Evolutionary conservation across 1,140 invertebrate species (phyloP).

Genomic region (Dryas iulia): DNA sequence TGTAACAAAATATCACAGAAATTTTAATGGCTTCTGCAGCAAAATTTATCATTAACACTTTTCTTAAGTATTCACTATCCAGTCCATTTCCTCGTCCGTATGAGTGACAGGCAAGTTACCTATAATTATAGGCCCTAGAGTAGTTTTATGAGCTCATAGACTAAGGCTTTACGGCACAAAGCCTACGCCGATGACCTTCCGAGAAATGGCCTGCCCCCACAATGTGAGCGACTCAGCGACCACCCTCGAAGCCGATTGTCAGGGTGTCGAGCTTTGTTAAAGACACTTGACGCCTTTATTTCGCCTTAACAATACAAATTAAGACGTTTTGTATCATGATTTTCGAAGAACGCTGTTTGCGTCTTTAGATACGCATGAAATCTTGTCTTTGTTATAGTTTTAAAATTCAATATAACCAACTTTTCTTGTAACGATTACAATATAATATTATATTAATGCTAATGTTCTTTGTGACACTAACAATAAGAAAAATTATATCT

Average conservation of each 20-base stretch:
- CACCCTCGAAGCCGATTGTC: conserved; percentile 63
- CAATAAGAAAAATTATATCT: no score
- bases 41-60: neutral
- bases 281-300: conserved; percentile 59
- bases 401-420: conserved; percentile 3
- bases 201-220: conserved; percentile 52
- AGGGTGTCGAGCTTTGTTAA: conserved; percentile 53
- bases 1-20: neutral
- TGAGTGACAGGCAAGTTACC: conserved; percentile 33
- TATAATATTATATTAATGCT: neutral
- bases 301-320: conserved; percentile 51
- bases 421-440: neutral
- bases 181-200: conserved; percentile 63
- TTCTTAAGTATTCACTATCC: conserved; percentile 11
- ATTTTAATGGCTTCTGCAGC: neutral
- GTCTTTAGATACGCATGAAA: conserved; percentile 23
- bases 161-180: conserved; percentile 48
- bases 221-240: conserved; percentile 50
- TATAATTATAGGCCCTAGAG: conserved; percentile 59
- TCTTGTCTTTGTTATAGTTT: conserved; percentile 13
- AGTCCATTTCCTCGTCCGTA: conserved; percentile 20
- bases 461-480: neutral
- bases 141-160: conserved; percentile 59
- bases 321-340: conserved; percentile 37
- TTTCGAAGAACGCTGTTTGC: conserved; percentile 31